phyloP scores from a whole-genome alignment of 2,888 invertebrate species.

The Flexamia atlantica region DNA sequence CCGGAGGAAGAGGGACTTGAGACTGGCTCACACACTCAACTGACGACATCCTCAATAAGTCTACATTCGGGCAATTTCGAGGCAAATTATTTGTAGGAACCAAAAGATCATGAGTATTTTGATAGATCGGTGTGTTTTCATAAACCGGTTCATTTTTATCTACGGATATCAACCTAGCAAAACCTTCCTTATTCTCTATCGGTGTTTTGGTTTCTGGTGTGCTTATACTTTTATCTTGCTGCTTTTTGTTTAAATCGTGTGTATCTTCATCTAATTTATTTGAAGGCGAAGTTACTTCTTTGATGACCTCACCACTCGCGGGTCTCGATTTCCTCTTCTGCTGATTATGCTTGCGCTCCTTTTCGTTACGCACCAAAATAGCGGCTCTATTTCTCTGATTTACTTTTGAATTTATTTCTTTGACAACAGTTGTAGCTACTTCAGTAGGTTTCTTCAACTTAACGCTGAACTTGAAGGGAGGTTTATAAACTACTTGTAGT shows the following conservation, averaged over 20 bases:
- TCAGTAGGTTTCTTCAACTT: conserved; percentile 77
- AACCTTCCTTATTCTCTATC: conserved; percentile 49
- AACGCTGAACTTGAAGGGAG: conserved; percentile 91
- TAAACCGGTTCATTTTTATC: conserved; percentile 66
- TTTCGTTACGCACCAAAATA: conserved; percentile 63
- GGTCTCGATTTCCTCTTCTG: conserved; percentile 65
- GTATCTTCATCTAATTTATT: conserved; percentile 31
- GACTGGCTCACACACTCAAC: conserved; percentile 68
- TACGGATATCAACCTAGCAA: conserved; percentile 18
- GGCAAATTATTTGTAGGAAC: conserved; percentile 11
- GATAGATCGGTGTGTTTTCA: conserved; percentile 63
- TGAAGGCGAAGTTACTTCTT: conserved; percentile 41
- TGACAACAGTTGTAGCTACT: conserved; percentile 69
- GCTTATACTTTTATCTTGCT: conserved; percentile 6
- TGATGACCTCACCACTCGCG: conserved; percentile 42
- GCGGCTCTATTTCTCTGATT: conserved; percentile 64
- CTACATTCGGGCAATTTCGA: conserved; percentile 60
- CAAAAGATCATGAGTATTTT: conserved; percentile 59
- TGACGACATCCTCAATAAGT: conserved; percentile 70
- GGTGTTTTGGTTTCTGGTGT: conserved; percentile 38
- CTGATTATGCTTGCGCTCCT: conserved; percentile 65
- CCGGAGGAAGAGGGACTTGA: conserved; percentile 69
- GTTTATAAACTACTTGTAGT: conserved; percentile 91
- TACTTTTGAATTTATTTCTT: conserved; percentile 68
- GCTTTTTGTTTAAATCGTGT: conserved; percentile 12